These are phyloP conservation scores for Rhinella marina DNA, from an alignment of 2,797 vertebrate species.

Conservation along the genomic window DNA sequence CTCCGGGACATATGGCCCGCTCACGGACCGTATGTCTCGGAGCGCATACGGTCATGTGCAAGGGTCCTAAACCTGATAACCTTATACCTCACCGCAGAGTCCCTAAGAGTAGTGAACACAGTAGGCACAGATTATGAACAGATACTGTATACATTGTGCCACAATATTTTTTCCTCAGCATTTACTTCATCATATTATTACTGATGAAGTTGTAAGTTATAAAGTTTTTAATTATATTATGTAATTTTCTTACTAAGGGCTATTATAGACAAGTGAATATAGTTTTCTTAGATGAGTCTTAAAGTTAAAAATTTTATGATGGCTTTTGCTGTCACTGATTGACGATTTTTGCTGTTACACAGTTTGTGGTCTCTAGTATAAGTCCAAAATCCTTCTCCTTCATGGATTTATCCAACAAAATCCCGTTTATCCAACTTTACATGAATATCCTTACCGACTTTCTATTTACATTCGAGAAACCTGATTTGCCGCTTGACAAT, in stretches of 20 bases:
- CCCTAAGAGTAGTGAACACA: too few relatives aligned
- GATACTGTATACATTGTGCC: too few relatives aligned
- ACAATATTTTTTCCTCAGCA: too few relatives aligned
- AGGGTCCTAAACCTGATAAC: too few relatives aligned
- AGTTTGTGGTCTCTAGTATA: constrained; percentile 7
- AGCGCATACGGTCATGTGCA: too few relatives aligned
- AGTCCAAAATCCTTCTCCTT: constrained; percentile 22
- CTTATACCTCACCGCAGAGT: too few relatives aligned
- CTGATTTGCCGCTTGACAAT: constrained; percentile 20
- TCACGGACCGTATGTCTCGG: too few relatives aligned
- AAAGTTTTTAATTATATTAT: neutral
- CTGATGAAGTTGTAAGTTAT: neutral
- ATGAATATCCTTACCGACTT: constrained; percentile 3
- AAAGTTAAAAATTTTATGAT: constrained; percentile 3
- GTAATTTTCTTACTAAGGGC: neutral
- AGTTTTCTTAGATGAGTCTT: neutral
- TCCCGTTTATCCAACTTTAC: neutral
- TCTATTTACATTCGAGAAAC: neutral
- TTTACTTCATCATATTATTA: neutral
- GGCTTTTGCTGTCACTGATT: constrained; percentile 5
- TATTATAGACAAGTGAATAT: neutral
- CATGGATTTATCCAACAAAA: constrained; percentile 3
- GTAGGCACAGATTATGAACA: too few relatives aligned
- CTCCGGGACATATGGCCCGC: too few relatives aligned
- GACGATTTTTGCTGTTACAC: neutral